phyloP scores from a whole-genome alignment of 2,113 vertebrate genomes.

The Ageneiosus marmoratus region DNA sequence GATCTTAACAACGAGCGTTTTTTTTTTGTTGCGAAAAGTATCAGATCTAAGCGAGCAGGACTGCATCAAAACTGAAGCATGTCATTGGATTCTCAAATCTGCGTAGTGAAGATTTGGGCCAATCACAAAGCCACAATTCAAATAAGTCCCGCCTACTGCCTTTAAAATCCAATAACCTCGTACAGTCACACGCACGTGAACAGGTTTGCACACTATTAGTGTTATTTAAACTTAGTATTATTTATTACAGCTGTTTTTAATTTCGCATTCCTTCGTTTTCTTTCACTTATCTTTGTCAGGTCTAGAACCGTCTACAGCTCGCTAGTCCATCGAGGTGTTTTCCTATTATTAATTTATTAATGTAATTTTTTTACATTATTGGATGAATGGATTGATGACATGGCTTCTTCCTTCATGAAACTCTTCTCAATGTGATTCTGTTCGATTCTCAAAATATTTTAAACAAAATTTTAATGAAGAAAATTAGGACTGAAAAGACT shows the following conservation, averaged over 20 bases:
- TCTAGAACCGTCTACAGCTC: background rate
- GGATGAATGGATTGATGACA: background rate
- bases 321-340: background rate
- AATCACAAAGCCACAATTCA: background rate
- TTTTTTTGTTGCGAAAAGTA: background rate
- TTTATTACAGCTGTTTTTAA: background rate
- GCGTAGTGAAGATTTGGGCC: background rate
- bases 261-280: background rate
- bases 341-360: background rate
- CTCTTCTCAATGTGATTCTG: background rate
- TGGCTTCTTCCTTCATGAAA: no score
- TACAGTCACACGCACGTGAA: no score
- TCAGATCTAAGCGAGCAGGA: background rate
- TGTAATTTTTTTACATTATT: background rate
- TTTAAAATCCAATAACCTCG: background rate
- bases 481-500: no score
- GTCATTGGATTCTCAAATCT: background rate
- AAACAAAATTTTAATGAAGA: no score
- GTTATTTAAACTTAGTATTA: background rate
- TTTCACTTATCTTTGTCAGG: background rate
- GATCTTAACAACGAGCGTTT: background rate
- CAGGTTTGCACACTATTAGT: background rate
- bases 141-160: background rate
- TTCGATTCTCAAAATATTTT: no score
- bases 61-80: background rate